phyloP scores from a whole-genome alignment of 2,113 vertebrate genomes.

The Trogon surrucura region DNA sequence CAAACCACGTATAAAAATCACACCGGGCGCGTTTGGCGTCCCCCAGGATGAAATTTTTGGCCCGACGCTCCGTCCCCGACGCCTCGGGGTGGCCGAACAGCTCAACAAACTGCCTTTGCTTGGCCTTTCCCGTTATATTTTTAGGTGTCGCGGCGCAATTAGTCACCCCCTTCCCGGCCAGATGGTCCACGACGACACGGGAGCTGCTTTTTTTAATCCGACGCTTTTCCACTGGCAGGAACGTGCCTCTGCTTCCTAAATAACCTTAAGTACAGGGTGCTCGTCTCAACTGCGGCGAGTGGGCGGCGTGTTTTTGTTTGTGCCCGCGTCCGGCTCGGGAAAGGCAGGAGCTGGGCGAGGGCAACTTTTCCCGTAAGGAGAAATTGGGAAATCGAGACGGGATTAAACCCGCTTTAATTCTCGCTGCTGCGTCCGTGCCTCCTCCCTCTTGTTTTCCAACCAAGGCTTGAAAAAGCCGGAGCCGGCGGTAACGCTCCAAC shows the following conservation, averaged over 20 bases:
- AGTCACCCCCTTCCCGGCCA: not conserved
- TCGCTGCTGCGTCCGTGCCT: rapidly evolving
- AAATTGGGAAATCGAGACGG: not conserved
- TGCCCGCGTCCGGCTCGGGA: not conserved
- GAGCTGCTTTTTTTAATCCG: not conserved
- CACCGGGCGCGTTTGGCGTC: rapidly evolving
- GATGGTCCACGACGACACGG: not conserved
- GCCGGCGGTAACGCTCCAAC: rapidly evolving
- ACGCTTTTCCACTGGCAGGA: not conserved
- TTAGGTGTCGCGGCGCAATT: not conserved
- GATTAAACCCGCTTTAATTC: not conserved
- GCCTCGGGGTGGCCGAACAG: rapidly evolving
- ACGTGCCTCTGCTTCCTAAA: not conserved
- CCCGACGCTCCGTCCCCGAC: not conserved
- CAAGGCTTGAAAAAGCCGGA: not conserved
- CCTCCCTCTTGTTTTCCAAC: not conserved
- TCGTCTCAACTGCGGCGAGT: not conserved
- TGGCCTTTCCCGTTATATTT: not conserved
- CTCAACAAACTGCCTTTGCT: not conserved
- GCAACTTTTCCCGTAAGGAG: not conserved
- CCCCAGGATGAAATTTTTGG: rapidly evolving
- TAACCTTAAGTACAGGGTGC: conserved; percentile 29
- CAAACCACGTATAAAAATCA: rapidly evolving
- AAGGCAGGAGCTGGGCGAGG: not conserved
- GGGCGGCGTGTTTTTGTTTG: not conserved